Evolutionary conservation across 1,140 invertebrate species (phyloP), one percentile per base, ranked within the genome.

Genomic region (Bombus superbus): DNA sequence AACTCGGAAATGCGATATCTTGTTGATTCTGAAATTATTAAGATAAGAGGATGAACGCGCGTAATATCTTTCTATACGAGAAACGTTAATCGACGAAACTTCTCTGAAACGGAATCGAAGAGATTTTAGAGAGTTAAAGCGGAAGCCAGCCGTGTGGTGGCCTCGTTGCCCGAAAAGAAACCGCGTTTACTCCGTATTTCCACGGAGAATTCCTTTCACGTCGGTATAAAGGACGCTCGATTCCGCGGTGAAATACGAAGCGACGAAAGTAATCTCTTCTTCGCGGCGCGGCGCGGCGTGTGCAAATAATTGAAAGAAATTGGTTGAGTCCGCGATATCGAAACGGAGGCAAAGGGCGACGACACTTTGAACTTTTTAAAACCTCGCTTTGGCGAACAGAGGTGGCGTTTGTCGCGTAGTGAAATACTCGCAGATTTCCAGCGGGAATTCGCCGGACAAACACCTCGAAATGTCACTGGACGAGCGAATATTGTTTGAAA

Each of bases 401-500:
- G n/a, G 2, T 25, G 3, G 68, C 42, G 28, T 10, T 64, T 35
- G 40, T 71, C 44, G 32, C 15, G 3, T 15, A 22, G 62, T 15
- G 81, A 59, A 79, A 59, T 59, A 78, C 53, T 40, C 44, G 57
- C n/a, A 74, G 73, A 86, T 86, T 82, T 86, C 86, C 86, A 81
- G 42, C 3, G 83, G 86, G 86, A 88, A 88, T 88, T 82, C 40
- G 32, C 73, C 38, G 25, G 25, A 32, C 42, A 42, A 74, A 81
- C 28, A 32, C 11, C n/a, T n/a, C 28, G 10, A 3, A 71, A 69
- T n/a, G 40, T 25, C 42, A n/a, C 28, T 35, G 35, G 15, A 44
- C 44, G 2, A 3, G 81, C 15, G 47, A 76, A 83, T 47, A 69
- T 78, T 35, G 64, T 40, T 69, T 22, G 25, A 32, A 69, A 78